These are phyloP conservation scores for Akabosia matsudoensis DNA, from an alignment of 1,140 invertebrate species.

Conservation along the genomic window DNA sequence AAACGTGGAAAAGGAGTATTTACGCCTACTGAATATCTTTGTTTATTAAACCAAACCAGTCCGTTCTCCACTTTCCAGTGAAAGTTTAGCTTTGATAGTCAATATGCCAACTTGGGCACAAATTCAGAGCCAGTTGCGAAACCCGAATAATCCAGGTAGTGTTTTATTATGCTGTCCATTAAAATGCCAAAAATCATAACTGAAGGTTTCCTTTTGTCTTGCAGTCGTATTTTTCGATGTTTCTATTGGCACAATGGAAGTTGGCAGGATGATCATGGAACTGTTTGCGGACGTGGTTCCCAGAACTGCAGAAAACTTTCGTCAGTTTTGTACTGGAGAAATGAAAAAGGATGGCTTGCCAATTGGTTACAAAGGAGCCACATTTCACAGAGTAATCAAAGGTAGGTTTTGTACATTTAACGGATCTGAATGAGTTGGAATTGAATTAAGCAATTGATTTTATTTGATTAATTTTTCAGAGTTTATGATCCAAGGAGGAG, in stretches of 20 bases:
- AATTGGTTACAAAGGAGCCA: conserved; percentile 90
- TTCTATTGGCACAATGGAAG: conserved; percentile 65
- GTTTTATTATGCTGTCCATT: conserved; percentile 70
- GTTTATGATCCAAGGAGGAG: conserved; percentile 63
- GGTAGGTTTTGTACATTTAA: too few relatives aligned
- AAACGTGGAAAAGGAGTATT: too few relatives aligned
- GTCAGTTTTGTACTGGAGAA: conserved; percentile 98
- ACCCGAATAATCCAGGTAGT: conserved; percentile 77
- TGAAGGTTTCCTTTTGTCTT: conserved; percentile 19
- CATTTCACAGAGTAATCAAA: conserved; percentile 98
- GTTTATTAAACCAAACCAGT: too few relatives aligned
- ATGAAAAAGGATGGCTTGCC: conserved; percentile 83
- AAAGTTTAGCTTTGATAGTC: conserved; percentile 17
- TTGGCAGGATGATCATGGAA: conserved; percentile 94
- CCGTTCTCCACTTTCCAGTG: too few relatives aligned
- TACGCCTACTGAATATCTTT: too few relatives aligned
- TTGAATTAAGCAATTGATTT: too few relatives aligned
- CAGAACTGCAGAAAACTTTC: conserved; percentile 97
- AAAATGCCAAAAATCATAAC: background rate
- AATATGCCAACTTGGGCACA: conserved; percentile 86
- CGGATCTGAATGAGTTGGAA: too few relatives aligned
- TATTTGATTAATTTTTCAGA: conserved; percentile 27
- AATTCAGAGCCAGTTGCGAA: conserved; percentile 83
- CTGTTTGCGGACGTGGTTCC: conserved; percentile 94
- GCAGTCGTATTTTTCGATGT: conserved; percentile 71